Conservation (phyloP, 2,888 invertebrate genomes). For the Diarsia brunnea region DNA sequence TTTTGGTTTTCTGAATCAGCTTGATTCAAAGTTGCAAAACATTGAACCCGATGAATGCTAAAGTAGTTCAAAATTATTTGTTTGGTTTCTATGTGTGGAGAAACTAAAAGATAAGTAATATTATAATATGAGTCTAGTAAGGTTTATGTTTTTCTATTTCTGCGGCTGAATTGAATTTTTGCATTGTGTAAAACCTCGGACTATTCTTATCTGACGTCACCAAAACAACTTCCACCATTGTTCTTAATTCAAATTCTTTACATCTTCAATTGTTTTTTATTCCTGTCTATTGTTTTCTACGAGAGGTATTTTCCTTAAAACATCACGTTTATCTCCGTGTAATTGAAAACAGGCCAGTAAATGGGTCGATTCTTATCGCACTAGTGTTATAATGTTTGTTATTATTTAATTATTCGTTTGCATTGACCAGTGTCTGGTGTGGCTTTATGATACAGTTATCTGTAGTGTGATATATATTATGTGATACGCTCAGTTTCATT, state of each 20-base stretch:
- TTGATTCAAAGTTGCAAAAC: neutral
- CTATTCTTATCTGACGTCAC: slow-evolving; percentile 9
- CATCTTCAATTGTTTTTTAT: slow-evolving; percentile 21
- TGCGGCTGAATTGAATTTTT: neutral
- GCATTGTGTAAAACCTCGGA: neutral
- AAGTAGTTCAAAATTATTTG: neutral
- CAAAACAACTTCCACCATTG: slow-evolving; percentile 20
- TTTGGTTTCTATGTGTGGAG: neutral
- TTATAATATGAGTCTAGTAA: neutral
- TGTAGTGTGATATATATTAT: slow-evolving; percentile 17
- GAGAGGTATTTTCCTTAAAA: slow-evolving; percentile 64
- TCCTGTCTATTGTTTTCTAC: slow-evolving; percentile 39
- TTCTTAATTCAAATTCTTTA: slow-evolving; percentile 25
- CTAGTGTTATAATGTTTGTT: slow-evolving; percentile 23
- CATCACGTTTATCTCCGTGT: slow-evolving; percentile 60
- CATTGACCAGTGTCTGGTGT: slow-evolving; percentile 49
- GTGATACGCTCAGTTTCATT: slow-evolving; percentile 3
- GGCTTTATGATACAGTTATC: slow-evolving; percentile 47
- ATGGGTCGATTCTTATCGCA: slow-evolving; percentile 64
- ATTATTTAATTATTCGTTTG: slow-evolving; percentile 58
- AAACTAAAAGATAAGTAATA: neutral
- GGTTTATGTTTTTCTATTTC: neutral
- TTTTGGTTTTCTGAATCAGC: neutral
- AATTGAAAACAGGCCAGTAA: slow-evolving; percentile 66
- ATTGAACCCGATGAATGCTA: neutral